A percentile compares a stretch with the other conserved stretches of the same genome.
Conservation (phyloP, 2,113 vertebrate genomes). For the Otus sunia region DNA sequence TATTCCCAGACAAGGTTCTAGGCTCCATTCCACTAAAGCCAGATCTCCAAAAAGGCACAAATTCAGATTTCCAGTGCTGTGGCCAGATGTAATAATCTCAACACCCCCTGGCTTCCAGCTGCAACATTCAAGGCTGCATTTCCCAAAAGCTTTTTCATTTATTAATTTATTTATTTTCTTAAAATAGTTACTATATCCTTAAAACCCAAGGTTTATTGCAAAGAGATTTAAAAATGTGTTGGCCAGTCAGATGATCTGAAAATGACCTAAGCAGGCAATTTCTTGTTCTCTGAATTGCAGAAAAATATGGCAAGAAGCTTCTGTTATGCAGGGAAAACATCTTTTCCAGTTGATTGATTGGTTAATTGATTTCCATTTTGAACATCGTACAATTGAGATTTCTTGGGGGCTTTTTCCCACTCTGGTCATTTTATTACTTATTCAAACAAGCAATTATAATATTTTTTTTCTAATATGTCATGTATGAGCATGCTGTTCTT, state of each 20-base stretch:
- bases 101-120: background rate
- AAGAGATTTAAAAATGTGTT: background rate
- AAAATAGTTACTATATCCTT: background rate
- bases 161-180: background rate
- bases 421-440: background rate
- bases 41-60: background rate
- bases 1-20: background rate
- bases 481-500: background rate
- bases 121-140: background rate
- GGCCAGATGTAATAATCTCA: background rate
- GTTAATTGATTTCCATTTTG: background rate
- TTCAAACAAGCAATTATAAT: background rate
- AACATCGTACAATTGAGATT: background rate
- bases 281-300: background rate
- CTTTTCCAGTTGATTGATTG: background rate
- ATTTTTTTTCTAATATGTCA: background rate
- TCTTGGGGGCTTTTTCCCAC: background rate
- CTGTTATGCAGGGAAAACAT: background rate
- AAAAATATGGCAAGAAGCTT: background rate
- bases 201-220: fast-evolving
- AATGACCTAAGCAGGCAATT: background rate
- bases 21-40: background rate
- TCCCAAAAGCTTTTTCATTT: background rate
- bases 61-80: background rate
- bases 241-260: background rate